phyloP scores from a whole-genome alignment of 2,888 invertebrate genomes.

The Hartigia nigra region DNA sequence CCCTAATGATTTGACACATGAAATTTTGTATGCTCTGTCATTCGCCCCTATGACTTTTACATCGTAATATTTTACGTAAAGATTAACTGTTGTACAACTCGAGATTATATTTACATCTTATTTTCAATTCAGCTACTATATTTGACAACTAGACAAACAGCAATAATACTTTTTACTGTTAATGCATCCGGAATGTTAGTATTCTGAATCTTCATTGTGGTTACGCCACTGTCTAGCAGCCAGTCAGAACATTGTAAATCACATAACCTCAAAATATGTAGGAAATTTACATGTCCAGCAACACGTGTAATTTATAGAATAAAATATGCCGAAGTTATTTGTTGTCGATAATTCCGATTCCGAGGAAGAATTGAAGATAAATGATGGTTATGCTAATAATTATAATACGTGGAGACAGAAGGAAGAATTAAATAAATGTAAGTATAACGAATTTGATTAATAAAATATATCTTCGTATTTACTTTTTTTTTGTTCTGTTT shows the following conservation, averaged over 20 bases:
- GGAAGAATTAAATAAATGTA: constrained; percentile 87
- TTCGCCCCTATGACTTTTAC: neutral
- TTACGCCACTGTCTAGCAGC: neutral
- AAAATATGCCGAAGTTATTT: constrained; percentile 66
- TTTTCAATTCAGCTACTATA: neutral
- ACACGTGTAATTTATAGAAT: neutral
- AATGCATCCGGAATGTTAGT: neutral
- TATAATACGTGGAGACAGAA: constrained; percentile 87
- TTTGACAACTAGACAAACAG: neutral
- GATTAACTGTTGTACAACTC: neutral
- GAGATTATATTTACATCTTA: neutral
- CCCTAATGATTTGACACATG: neutral
- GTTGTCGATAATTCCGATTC: constrained; percentile 70
- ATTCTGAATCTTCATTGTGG: neutral
- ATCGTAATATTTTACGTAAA: neutral
- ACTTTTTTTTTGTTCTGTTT: constrained; percentile 2
- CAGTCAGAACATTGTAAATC: no score
- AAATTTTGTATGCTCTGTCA: neutral
- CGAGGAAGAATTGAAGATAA: constrained; percentile 73
- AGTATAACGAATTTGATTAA: constrained; percentile 45
- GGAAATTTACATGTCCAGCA: neutral
- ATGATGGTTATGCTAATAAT: constrained; percentile 84
- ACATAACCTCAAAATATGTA: neutral
- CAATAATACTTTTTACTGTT: neutral
- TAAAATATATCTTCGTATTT: constrained; percentile 5